A percentile compares a stretch with the other conserved stretches of the same genome.
Conservation (phyloP, 1,140 invertebrate species). For the Euwallacea fornicatus region DNA sequence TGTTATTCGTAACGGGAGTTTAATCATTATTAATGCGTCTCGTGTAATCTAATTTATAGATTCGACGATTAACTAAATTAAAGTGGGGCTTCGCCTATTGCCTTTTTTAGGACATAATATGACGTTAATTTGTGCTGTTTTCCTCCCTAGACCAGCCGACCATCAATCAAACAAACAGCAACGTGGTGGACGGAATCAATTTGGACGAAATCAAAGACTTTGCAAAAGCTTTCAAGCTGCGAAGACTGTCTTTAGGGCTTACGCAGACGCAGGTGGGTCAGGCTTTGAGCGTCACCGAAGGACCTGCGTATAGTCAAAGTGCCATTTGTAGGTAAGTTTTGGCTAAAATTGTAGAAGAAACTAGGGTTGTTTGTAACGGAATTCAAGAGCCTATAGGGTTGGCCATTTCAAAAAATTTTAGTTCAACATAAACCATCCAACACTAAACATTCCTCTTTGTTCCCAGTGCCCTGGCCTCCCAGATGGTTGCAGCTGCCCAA, state of each 20-base stretch:
- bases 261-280: slow-evolving; percentile 97
- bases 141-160: slow-evolving; percentile 76
- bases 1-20: slow-evolving; percentile 44
- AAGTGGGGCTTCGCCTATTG: too few relatives aligned
- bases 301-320: slow-evolving; percentile 97
- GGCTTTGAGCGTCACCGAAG: slow-evolving; percentile 92
- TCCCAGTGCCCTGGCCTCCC: slow-evolving; percentile 92
- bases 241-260: slow-evolving; percentile 87
- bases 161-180: slow-evolving; percentile 90
- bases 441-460: slow-evolving; percentile 52
- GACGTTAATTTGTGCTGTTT: slow-evolving; percentile 43
- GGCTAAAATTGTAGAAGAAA: background rate
- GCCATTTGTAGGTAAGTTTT: slow-evolving; percentile 93
- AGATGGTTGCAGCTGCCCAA: slow-evolving; percentile 90
- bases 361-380: too few relatives aligned
- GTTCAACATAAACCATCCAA: background rate
- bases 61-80: slow-evolving; percentile 55
- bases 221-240: slow-evolving; percentile 94
- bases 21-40: slow-evolving; percentile 51
- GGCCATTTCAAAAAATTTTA: too few relatives aligned
- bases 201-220: slow-evolving; percentile 98
- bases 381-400: too few relatives aligned
- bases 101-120: too few relatives aligned
- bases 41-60: slow-evolving; percentile 50
- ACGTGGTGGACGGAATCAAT: slow-evolving; percentile 95